A percentile compares a stretch with the other conserved stretches of the same genome.
Conservation (phyloP, 2,113 vertebrate genomes). For the Laticauda laticaudata region DNA sequence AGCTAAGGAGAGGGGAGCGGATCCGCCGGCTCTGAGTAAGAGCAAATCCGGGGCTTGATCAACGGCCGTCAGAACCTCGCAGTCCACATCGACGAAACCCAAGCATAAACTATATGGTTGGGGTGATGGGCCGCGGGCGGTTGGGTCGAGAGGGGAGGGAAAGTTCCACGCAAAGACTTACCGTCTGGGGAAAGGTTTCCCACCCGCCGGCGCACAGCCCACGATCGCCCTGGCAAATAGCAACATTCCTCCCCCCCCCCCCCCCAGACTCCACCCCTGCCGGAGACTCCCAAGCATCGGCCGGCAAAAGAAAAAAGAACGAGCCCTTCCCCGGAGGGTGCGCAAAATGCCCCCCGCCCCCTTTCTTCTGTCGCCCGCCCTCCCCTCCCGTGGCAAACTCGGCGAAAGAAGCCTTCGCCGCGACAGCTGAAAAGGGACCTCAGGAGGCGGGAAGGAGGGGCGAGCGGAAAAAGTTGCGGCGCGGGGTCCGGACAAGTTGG, state of each 20-base stretch:
- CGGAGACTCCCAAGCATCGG: background rate
- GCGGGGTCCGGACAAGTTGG: too few species aligned
- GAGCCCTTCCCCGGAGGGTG: background rate
- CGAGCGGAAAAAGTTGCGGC: background rate
- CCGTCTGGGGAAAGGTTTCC: background rate
- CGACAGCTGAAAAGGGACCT: conserved; percentile 25
- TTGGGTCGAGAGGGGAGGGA: too few species aligned
- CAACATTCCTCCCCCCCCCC: conserved; percentile 1
- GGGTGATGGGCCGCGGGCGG: too few species aligned
- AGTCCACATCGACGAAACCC: background rate
- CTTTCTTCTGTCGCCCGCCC: too few species aligned
- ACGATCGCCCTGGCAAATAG: background rate
- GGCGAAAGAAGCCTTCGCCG: background rate
- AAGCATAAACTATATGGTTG: background rate
- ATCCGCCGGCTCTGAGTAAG: background rate
- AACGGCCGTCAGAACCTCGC: too few species aligned
- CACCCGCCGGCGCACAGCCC: background rate
- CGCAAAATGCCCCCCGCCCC: background rate
- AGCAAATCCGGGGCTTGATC: too few species aligned
- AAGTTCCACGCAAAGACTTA: background rate
- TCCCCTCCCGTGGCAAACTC: background rate
- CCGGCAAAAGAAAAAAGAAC: background rate
- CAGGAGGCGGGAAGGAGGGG: conserved; percentile 5
- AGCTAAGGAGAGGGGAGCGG: too few species aligned
- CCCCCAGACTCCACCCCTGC: background rate